These are phyloP conservation scores for Lucifuga dentata DNA, from an alignment of 2,113 vertebrate species.

Conservation along the genomic window DNA sequence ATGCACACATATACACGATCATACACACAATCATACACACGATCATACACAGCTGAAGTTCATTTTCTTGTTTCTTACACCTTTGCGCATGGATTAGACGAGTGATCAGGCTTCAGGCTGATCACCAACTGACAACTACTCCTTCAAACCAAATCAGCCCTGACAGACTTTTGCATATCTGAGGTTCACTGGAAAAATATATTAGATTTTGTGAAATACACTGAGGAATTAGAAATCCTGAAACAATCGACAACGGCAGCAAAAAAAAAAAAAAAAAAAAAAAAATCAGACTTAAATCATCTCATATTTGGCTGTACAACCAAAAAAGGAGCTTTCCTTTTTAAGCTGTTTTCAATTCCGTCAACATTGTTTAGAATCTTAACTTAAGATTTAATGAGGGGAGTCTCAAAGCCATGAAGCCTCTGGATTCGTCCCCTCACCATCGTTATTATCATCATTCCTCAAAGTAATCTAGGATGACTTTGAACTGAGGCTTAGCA, in stretches of 20 bases:
- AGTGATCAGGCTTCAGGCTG: slow-evolving; percentile 13
- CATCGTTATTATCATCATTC: slow-evolving; percentile 52
- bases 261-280: no score
- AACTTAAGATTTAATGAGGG: slow-evolving; percentile 49
- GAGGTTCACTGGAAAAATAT: slow-evolving; percentile 33
- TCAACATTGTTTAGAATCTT: slow-evolving; percentile 38
- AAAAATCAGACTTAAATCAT: no score
- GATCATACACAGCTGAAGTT: not conserved
- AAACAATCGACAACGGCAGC: no score
- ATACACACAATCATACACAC: not conserved
- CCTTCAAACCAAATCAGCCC: slow-evolving; percentile 22
- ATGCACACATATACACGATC: no score
- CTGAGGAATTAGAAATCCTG: slow-evolving; percentile 21
- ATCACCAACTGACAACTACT: no score
- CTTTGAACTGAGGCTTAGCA: slow-evolving; percentile 61
- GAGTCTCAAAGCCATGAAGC: slow-evolving; percentile 42
- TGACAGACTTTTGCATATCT: slow-evolving; percentile 22
- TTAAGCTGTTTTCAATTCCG: slow-evolving; percentile 44
- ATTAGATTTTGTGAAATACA: slow-evolving; percentile 21
- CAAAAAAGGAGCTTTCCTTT: slow-evolving; percentile 42
- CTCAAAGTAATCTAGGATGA: slow-evolving; percentile 53
- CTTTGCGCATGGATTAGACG: slow-evolving; percentile 68
- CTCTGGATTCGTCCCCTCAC: slow-evolving; percentile 29
- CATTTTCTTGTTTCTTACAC: slow-evolving; percentile 15
- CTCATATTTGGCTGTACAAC: not conserved